Base-by-base conservation (phyloP, 2,888 invertebrate genomes). In the Tromatobia lineatoria region DNA sequence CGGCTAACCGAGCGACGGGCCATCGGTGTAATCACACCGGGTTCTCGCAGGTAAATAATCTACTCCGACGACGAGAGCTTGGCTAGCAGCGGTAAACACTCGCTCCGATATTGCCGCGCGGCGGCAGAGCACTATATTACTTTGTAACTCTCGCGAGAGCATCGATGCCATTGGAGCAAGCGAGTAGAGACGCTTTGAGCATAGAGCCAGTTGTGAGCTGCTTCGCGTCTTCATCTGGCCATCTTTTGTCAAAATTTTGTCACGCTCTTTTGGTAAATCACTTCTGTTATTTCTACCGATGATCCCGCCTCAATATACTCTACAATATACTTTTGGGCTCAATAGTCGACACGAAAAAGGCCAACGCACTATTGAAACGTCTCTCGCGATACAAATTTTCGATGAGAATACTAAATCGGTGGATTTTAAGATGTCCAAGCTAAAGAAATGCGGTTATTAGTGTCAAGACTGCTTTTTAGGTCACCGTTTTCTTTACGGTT, bases 11-110 rank as follows among this genome's bases (percentile, higher is more conserved):
- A 70, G 76, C 80, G 79, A 86, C 83, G 76, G 88, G 87, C 86
- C 88, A 87, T 83, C 87, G n/a, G 85, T 89, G 90, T 91, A 91
- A 92, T 91, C 89, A 90, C 85, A 90, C 86, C 78, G 78, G 75
- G 80, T 59, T 76, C 50, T 71, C 70, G 79, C 87, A 86, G 88
- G 87, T 85, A 90, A 92, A 91, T 91, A 90, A 90, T 90, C 91
- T 88, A 86, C 86, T 87, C 82, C 80, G 69, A 47, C 47, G 23
- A 4, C 59, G 47, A 61, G 45, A 23, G 8, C 23, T 20, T 23
- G 10, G 13, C 25, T 20, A 20, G 18, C 69, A 45, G 45, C 38
- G 52, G 20, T 20, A 59, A 42, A 18, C 15, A 50, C 15, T 45
- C n/a, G 69, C 42, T 67, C 57, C 45, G 38, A 66, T 59, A 23